Evolutionary conservation across 2,797 vertebrate species (phyloP), one percentile per base, ranked within the genome.

Genomic region (Sebastes minor): DNA sequence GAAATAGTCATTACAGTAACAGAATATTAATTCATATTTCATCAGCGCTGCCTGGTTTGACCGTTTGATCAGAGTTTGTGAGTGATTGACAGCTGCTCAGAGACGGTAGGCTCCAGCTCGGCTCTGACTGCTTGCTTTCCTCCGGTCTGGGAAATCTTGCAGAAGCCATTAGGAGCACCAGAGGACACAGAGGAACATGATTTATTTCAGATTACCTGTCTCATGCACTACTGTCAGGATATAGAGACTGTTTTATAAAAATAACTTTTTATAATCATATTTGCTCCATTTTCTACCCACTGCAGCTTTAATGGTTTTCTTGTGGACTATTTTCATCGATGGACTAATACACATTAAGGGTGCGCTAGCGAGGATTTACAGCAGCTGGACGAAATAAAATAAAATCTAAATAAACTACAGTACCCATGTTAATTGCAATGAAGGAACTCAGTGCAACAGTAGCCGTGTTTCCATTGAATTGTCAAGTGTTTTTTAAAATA

Each of bases 11-110:
- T 46, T 46, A 46, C 42, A 46, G 0, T 46, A 18, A 46, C 42
- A 46, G 0, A 46, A 46, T 46, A 46, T 46, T 0, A 0, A 46
- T 46, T 18, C 6, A 46, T 46, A 46, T 46, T 46, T 46, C 0
- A 46, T 46, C 42, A 46, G 16, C 7, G 42, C 42, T 46, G 42
- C 42, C 7, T 18, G 8, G 16, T 46, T 46, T 46, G 42, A 46
- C 42, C 16, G 3, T 2, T 46, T 2, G 42, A 18, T 46, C 16
- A 0, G 0, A 46, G 42, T 18, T 8, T 0, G 42, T 0, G 16
- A 46, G 42, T 46, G 42, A 46, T 46, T 46, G 16, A 46, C 16
- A 46, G 42, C 42, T 46, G 14, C 38, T 42, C 14, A 42, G 38
- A 42, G 38, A 16, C 38, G 1, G 0, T 14, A 42, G 38, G 14